Conservation (phyloP, 1,140 invertebrate genomes). For the Polypedilum pembai region DNA sequence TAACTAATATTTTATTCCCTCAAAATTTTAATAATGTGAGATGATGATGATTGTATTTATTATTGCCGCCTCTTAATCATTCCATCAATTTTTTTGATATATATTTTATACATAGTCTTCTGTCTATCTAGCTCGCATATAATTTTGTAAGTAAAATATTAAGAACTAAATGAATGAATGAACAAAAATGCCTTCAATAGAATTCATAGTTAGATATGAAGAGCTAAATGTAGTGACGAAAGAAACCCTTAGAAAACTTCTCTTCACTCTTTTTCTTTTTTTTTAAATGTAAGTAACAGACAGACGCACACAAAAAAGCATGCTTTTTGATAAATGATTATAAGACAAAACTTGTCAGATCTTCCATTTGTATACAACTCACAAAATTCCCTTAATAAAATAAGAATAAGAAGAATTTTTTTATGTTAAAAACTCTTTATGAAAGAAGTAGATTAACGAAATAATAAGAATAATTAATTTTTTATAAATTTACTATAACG, state of each 20-base stretch:
- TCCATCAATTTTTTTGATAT: neutral
- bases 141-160: too few species aligned
- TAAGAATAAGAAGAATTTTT: neutral
- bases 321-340: constrained; percentile 26
- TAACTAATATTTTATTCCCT: neutral
- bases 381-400: neutral
- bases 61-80: constrained; percentile 5
- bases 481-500: neutral
- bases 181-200: too few species aligned
- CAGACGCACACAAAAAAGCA: constrained; percentile 2
- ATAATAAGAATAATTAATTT: neutral
- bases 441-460: constrained; percentile 4
- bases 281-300: neutral
- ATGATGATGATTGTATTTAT: constrained; percentile 19
- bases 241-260: neutral
- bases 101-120: too few species aligned
- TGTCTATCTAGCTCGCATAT: too few species aligned
- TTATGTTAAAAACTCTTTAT: neutral
- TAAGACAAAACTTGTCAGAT: constrained; percentile 10
- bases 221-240: neutral
- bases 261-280: neutral
- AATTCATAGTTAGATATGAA: neutral
- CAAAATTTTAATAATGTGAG: neutral
- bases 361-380: constrained; percentile 25
- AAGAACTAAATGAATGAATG: too few species aligned